A percentile compares a stretch with the other conserved stretches of the same genome.
These are phyloP conservation scores for Chondrosia reniformis DNA, from an alignment of 37 sponge, comb jelly and placozoan genomes.

Conservation along the genomic window DNA sequence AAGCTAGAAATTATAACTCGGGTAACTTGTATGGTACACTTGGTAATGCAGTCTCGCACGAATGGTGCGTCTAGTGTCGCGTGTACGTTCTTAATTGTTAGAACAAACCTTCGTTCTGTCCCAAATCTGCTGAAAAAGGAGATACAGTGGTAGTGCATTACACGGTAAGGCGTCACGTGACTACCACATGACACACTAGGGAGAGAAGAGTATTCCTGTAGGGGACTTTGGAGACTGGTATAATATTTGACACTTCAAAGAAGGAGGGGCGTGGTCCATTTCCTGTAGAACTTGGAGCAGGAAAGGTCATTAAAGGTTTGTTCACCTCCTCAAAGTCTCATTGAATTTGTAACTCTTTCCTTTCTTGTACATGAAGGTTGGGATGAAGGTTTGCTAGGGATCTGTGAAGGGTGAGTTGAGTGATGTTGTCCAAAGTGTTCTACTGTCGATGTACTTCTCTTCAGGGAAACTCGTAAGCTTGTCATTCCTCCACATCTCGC, in stretches of 20 bases:
- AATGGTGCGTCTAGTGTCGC: neutral
- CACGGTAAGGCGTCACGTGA: constrained; percentile 32
- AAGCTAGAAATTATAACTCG: neutral
- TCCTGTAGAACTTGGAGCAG: constrained; percentile 44
- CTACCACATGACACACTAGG: no score
- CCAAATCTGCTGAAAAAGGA: constrained; percentile 40
- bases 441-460: neutral
- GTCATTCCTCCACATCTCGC: constrained; percentile 67
- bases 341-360: neutral
- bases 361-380: constrained; percentile 41
- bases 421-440: neutral
- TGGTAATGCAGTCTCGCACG: neutral
- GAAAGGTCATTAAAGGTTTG: constrained; percentile 63
- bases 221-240: constrained; percentile 61
- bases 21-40: neutral
- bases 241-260: constrained; percentile 68
- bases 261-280: constrained; percentile 52
- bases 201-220: no score
- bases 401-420: constrained; percentile 62
- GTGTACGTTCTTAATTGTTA: constrained; percentile 6
- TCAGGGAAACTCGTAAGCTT: constrained; percentile 59
- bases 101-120: constrained; percentile 50
- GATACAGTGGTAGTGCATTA: constrained; percentile 58
- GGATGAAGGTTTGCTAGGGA: constrained; percentile 72
- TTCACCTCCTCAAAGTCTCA: neutral